phyloP scores from a whole-genome alignment of 2,113 vertebrate species.

The Etheostoma spectabile region DNA sequence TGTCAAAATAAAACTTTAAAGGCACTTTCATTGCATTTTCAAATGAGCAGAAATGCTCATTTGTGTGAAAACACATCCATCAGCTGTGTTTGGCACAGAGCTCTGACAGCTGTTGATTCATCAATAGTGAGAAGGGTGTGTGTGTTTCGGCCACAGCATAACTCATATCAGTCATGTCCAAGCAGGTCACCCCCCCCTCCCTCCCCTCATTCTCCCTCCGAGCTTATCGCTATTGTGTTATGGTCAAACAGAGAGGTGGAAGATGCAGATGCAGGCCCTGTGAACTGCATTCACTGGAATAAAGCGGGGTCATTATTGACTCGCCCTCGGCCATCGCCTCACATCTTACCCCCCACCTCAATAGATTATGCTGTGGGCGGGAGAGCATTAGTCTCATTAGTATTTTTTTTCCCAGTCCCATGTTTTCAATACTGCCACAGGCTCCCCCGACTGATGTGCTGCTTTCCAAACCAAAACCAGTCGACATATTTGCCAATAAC shows the following conservation, averaged over 20 bases:
- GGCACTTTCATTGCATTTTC: not conserved
- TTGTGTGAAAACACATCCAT: not conserved
- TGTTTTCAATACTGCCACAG: conserved; percentile 31
- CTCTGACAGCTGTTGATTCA: conserved; percentile 14
- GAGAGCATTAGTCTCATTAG: conserved; percentile 34
- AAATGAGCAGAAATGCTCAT: not conserved
- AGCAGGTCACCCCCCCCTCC: conserved; percentile 25
- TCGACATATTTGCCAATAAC: conserved; percentile 58
- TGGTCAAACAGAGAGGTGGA: conserved; percentile 11
- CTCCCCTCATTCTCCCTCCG: not conserved
- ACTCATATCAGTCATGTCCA: conserved; percentile 7
- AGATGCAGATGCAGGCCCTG: conserved; percentile 37
- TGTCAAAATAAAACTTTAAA: not conserved
- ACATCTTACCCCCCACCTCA: conserved; percentile 19
- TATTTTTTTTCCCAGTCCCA: conserved; percentile 23
- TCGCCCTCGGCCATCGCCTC: conserved; percentile 51
- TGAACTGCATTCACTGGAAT: conserved; percentile 39
- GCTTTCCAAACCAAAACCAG: conserved; percentile 14
- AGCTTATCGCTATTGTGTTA: conserved; percentile 12
- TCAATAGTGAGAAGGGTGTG: conserved; percentile 13
- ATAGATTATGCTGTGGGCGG: conserved; percentile 48
- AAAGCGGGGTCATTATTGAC: conserved; percentile 58
- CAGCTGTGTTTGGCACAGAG: not conserved
- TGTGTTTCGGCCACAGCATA: not conserved
- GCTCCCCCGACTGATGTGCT: conserved; percentile 41